Percentiles rank a stretch among this genome's conserved stretches.
phyloP scores from a whole-genome alignment of 2,797 vertebrate genomes.

The Pangasius sanitwongsei region DNA sequence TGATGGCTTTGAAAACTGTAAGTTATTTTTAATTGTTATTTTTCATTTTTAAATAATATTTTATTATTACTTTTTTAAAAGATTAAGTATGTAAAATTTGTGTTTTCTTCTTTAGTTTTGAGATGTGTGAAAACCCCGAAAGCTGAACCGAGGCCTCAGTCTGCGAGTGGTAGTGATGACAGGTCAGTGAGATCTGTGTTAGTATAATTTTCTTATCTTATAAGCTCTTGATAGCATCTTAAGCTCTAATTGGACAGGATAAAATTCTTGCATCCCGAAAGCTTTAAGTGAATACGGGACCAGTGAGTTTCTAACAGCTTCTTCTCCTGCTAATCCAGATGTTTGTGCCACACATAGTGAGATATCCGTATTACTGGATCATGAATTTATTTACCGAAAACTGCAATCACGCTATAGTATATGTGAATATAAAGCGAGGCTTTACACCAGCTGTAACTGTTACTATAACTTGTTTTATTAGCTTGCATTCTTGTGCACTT shows the following conservation, averaged over 20 bases:
- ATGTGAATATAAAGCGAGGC: background rate
- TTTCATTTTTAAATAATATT: background rate
- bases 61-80: background rate
- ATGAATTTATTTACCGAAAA: background rate
- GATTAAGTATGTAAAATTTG: constrained; percentile 10
- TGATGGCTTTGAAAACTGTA: constrained; percentile 74
- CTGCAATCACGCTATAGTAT: background rate
- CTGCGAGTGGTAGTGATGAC: constrained; percentile 54
- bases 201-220: background rate
- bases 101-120: constrained; percentile 70
- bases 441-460: background rate
- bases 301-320: background rate
- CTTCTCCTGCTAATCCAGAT: background rate
- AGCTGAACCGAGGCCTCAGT: constrained; percentile 54
- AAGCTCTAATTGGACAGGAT: too few species aligned
- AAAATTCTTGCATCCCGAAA: background rate
- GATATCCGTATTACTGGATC: background rate
- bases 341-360: background rate
- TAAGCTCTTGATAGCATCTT: background rate
- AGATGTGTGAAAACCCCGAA: constrained; percentile 71
- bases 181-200: constrained; percentile 65
- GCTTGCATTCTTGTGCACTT: background rate
- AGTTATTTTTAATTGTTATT: constrained; percentile 50
- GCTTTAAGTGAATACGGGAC: background rate
- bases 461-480: background rate